Percentiles rank a stretch among this genome's conserved stretches.
Conservation (phyloP, 2,888 invertebrate genomes). For the Rhopalosiphum nymphaeae region DNA sequence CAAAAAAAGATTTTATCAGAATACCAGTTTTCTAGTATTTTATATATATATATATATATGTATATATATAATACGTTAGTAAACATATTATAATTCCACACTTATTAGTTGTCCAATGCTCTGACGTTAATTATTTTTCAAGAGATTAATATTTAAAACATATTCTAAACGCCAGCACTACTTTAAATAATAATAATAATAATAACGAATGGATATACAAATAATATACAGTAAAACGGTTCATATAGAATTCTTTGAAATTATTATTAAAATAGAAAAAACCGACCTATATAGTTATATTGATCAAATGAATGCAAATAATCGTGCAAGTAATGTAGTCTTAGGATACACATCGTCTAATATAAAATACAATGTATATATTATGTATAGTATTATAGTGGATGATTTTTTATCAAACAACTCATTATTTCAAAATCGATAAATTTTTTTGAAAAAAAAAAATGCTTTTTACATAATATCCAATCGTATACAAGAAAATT, state of each 20-base stretch:
- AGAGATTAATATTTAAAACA: background rate
- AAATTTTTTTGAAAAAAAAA: too few relatives aligned
- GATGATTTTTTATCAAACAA: too few relatives aligned
- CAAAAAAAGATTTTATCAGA: slow-evolving; percentile 25
- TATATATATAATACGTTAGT: background rate
- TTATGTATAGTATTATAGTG: background rate
- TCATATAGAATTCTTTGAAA: background rate
- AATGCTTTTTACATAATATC: too few relatives aligned
- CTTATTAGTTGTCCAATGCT: slow-evolving; percentile 7
- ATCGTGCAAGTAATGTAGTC: background rate
- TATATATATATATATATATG: background rate
- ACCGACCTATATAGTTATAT: background rate
- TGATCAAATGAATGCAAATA: background rate
- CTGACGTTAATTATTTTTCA: background rate
- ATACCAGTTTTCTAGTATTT: slow-evolving; percentile 26
- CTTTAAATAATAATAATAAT: background rate
- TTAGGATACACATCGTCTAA: background rate
- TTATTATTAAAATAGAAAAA: background rate
- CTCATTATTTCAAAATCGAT: too few relatives aligned
- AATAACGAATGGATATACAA: too few relatives aligned
- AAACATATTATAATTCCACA: slow-evolving; percentile 14
- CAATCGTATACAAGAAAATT: too few relatives aligned
- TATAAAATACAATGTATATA: background rate
- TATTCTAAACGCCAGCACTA: background rate
- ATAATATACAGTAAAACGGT: background rate